Base-by-base conservation (phyloP, 64 coral and sea anemone genomes). In the Pocillopora damicornis region DNA sequence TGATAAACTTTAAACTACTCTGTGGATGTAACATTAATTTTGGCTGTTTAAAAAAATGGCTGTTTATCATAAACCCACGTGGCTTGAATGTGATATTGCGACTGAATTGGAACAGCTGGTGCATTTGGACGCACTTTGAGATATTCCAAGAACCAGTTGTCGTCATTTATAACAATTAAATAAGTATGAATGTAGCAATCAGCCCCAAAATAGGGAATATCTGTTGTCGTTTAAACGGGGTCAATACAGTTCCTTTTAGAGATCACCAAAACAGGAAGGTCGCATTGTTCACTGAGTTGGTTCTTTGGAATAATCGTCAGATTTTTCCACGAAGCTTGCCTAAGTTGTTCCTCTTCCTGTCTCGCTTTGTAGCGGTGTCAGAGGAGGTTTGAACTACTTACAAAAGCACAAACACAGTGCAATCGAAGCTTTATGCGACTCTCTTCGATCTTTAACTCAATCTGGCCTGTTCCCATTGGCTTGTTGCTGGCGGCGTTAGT, bases 391-490 rank as follows among this genome's bases (percentile, higher is more conserved):
- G 67, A 11, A 16, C 35, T 36, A 13, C 61, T 63, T 15, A 17
- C 79, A 60, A 60, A 77, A 71, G 20, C 11, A 9, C 67, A 71
- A 10, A 25, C 15, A 20, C 20, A 71, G 18, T 11, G 11, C 67
- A 20, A 64, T 81, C 26, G 23, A 81, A 65, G 81, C 65, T 85
- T 85, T 72, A 51, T 51, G 42, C 42, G 69, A 63, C 38, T 85
- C 4, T 22, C 9, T 77, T 72, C 81, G 8, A 10, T 85, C 9
- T 73, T 71, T 12, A 45, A 72, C 10, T 85, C 64, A 13, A 85
- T 85, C 26, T 85, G 81, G 81, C 81, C 81, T 14, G 65, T 73
- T 57, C 81, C 81, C 2, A 66, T 73, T 51, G 81, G 81, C 6
- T 85, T 85, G 37, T 20, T 85, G 9, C 13, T 85, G 18, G 63